Base-by-base conservation (phyloP, 1,140 invertebrate species). In the Pseudomyrmex sp. region DNA sequence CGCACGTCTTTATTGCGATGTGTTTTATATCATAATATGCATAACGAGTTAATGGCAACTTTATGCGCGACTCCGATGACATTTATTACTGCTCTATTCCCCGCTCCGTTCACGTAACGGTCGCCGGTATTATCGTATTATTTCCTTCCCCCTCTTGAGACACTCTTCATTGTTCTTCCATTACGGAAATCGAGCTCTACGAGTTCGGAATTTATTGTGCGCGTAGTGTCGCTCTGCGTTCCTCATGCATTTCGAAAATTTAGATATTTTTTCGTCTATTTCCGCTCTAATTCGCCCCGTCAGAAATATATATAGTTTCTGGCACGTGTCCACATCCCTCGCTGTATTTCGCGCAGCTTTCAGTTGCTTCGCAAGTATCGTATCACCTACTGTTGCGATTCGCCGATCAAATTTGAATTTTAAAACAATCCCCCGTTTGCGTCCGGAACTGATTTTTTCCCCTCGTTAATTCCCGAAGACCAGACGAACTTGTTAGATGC, bases 211-310 rank as follows among this genome's bases (percentile, higher is more conserved):
- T 58, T 74, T 72, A 68, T 80, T 48, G 26, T 35, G 65, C 70
- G 59, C 35, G 23, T 18, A 18, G 18, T 18, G 18, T 18, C 18
- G 18, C 18, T 18, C 18, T 18, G 18, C 69, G 52, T 61, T 61
- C 35, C 59, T 63, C 58, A 80, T 61, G 70, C 58, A 77, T 84
- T 85, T 88, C 59, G 72, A 66, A 90, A 90, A 85, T 90, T 90
- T 90, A 85, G 77, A 90, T 88, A 35, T 35, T 35, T 35, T 88
- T 89, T 83, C 87, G 85, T 89, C 88, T 82, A 74, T 85, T 83
- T 85, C 80, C 82, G 70, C 79, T 85, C 86, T 76, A 73, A 85
- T 87, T 83, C 69, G 59, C 15, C 80, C 80, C 44, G 56, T 73
- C 58, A 74, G 73, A 69, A 83, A 68, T 73, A 58, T 66, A n/a